These are phyloP conservation scores for Junonia oenone DNA, from an alignment of 2,888 invertebrate genomes.

Conservation along the genomic window DNA sequence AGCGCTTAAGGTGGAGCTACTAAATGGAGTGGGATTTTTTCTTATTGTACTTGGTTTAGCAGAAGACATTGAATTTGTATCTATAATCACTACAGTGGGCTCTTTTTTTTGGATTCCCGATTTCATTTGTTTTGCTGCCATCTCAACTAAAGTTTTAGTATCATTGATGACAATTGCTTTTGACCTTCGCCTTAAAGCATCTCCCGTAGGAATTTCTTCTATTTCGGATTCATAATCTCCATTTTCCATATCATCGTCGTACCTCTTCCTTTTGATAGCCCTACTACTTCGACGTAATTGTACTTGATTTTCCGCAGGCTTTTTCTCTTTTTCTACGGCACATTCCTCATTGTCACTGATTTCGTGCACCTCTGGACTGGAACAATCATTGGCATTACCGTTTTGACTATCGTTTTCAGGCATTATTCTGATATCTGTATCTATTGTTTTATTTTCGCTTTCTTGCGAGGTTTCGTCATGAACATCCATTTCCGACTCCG, in stretches of 20 bases:
- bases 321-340: slow-evolving; percentile 44
- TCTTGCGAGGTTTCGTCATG: slow-evolving; percentile 48
- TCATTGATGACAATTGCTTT: slow-evolving; percentile 83
- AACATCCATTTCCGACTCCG: slow-evolving; percentile 51
- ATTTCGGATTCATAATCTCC: slow-evolving; percentile 82
- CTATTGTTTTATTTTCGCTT: slow-evolving; percentile 38
- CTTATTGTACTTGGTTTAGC: slow-evolving; percentile 73
- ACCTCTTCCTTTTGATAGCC: slow-evolving; percentile 75
- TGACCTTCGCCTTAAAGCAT: slow-evolving; percentile 65
- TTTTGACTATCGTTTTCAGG: slow-evolving; percentile 42
- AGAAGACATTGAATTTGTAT: slow-evolving; percentile 85
- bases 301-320: slow-evolving; percentile 35
- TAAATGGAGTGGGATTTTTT: slow-evolving; percentile 34
- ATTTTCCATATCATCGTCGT: slow-evolving; percentile 73
- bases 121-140: slow-evolving; percentile 79
- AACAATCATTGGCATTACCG: slow-evolving; percentile 39
- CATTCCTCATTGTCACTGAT: slow-evolving; percentile 74
- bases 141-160: slow-evolving; percentile 84
- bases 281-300: slow-evolving; percentile 56
- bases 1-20: slow-evolving; percentile 76
- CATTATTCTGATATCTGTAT: slow-evolving; percentile 46
- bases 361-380: slow-evolving; percentile 59
- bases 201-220: slow-evolving; percentile 81
- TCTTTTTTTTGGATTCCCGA: slow-evolving; percentile 79
- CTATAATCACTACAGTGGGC: slow-evolving; percentile 88